Evolutionary conservation across 2,113 vertebrate genomes (phyloP).

Genomic region (Sebastes schlegelii): DNA sequence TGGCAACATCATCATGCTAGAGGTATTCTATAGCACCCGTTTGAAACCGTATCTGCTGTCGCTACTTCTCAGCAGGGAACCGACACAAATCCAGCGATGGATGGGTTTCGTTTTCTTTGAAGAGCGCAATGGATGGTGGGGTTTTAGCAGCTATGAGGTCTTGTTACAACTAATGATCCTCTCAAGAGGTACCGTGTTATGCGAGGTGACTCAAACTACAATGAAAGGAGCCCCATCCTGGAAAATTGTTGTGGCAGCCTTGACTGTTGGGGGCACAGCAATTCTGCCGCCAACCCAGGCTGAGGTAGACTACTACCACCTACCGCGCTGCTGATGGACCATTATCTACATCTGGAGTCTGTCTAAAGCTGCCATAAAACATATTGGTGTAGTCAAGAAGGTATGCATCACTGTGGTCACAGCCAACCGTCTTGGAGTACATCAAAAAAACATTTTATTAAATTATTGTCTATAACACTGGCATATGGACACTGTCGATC

Average conservation of each 20-base stretch:
- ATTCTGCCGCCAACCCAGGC: slow-evolving; percentile 3
- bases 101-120: slow-evolving; percentile 88
- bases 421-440: neutral
- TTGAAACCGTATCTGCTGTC: slow-evolving; percentile 84
- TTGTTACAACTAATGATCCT: slow-evolving; percentile 82
- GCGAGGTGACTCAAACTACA: slow-evolving; percentile 29
- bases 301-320: slow-evolving; percentile 26
- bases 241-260: slow-evolving; percentile 49
- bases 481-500: too few species aligned
- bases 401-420: neutral
- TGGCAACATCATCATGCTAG: slow-evolving; percentile 56
- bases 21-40: slow-evolving; percentile 55
- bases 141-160: slow-evolving; percentile 66
- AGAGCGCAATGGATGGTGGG: slow-evolving; percentile 71
- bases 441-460: neutral
- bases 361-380: neutral
- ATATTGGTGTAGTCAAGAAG: neutral
- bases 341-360: slow-evolving; percentile 1
- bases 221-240: slow-evolving; percentile 17
- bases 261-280: slow-evolving; percentile 33
- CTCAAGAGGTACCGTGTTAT: slow-evolving; percentile 68
- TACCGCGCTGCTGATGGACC: slow-evolving; percentile 13
- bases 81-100: slow-evolving; percentile 85
- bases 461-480: neutral
- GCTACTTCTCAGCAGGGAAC: slow-evolving; percentile 82